phyloP scores from a whole-genome alignment of 1,140 invertebrate species.

The Zaprionus ornatus region DNA sequence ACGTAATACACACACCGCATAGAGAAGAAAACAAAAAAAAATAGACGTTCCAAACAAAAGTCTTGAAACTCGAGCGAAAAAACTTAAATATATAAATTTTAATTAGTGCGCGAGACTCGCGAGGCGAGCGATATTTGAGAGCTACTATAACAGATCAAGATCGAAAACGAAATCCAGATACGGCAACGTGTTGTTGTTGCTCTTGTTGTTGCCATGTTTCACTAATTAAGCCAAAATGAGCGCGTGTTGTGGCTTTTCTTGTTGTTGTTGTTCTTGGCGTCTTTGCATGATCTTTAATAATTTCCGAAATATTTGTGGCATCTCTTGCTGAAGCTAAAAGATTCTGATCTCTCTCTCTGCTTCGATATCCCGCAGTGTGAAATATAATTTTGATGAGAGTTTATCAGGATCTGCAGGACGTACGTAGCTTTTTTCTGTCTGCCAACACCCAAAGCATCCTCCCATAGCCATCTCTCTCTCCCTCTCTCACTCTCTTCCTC shows the following conservation, averaged over 20 bases:
- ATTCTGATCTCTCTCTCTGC: slow-evolving; percentile 63
- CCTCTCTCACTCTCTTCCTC: slow-evolving; percentile 12
- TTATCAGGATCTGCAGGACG: slow-evolving; percentile 59
- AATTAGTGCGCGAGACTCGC: slow-evolving; percentile 55
- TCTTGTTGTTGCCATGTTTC: slow-evolving; percentile 67
- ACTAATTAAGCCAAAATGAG: slow-evolving; percentile 81
- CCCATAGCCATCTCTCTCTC: not conserved
- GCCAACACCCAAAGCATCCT: slow-evolving; percentile 58
- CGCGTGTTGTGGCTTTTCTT: slow-evolving; percentile 58
- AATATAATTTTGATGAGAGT: slow-evolving; percentile 81
- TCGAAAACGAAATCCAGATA: slow-evolving; percentile 59
- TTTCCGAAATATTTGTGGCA: slow-evolving; percentile 75
- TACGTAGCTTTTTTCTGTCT: slow-evolving; percentile 37
- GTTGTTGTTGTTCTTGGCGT: slow-evolving; percentile 23
- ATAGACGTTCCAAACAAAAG: slow-evolving; percentile 6
- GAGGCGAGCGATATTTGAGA: slow-evolving; percentile 67
- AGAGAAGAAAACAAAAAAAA: slow-evolving; percentile 35
- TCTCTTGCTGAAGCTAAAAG: slow-evolving; percentile 38
- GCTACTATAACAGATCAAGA: slow-evolving; percentile 58
- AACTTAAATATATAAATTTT: slow-evolving; percentile 78
- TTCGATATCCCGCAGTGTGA: slow-evolving; percentile 76
- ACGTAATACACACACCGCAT: slow-evolving; percentile 49
- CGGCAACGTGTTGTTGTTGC: slow-evolving; percentile 41
- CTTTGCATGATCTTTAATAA: slow-evolving; percentile 81
- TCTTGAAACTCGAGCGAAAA: slow-evolving; percentile 45